Base-by-base conservation (phyloP, 2,113 vertebrate species). In the Pogona vitticeps region DNA sequence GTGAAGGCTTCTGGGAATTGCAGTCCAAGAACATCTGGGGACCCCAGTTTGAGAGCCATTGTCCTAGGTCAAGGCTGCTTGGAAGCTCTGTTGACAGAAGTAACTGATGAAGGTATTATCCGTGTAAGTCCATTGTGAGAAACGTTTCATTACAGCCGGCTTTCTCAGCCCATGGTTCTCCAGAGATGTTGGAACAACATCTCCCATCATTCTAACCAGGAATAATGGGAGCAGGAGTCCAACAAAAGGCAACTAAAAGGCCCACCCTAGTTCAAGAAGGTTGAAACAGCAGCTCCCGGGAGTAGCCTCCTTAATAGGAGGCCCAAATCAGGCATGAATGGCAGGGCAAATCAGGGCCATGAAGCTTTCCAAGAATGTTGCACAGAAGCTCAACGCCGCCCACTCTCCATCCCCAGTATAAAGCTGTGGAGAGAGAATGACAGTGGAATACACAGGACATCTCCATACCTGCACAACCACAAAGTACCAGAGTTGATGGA, bases 401-500 rank as follows among this genome's bases (percentile, higher is more conserved):
- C 28, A n/a, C 20, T 2, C 12, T 1, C 79, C 23, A 28, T 20
- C 18, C 65, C 20, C 15, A 6, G 9, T 17, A 82, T 6, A 65
- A 67, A 82, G 28, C 23, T 46, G 9, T 13, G 28, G 10, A 33
- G 63, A 33, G 63, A 70, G 63, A 71, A 82, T 20, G 33, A 26
- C 28, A 2, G 56, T 17, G 9, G 15, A 40, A 40, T 2, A n/a
- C 8, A 28, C 7, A 17, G 38, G 0, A 0, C 36, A 13, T 59
- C 2, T 17, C 65, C 95, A 0, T 94, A 99, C 99, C 98, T 99
- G 99, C 61, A 99, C 70, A 3, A 98, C 72, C 76, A 97, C 97
- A 73, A 97, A 99, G 96, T 98, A 99, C 95, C 97, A 97, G 61
- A 99, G 95, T 0, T 95, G 90, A 1, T 99, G 99, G 92, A 99